These are phyloP conservation scores for Clepsis dumicolana DNA, from an alignment of 2,888 invertebrate species.

Conservation along the genomic window DNA sequence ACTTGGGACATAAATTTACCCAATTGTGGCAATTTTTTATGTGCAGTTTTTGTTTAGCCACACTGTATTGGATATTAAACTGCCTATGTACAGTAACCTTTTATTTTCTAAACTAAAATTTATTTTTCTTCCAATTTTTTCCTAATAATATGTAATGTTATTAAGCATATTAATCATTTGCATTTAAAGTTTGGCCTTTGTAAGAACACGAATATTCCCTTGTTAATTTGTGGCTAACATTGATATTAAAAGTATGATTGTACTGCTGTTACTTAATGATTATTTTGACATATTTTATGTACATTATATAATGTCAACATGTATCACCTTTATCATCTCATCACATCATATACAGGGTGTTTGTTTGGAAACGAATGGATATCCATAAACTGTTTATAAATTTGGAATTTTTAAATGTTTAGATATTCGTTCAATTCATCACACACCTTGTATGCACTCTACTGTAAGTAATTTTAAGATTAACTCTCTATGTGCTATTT, in stretches of 20 bases:
- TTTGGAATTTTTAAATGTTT: not conserved
- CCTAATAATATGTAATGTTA: not conserved
- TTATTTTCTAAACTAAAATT: not conserved
- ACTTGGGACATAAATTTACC: no score
- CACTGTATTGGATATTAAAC: slow-evolving; percentile 5
- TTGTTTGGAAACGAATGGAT: not conserved
- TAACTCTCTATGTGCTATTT: not conserved
- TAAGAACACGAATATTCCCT: slow-evolving; percentile 13
- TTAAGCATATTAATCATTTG: not conserved
- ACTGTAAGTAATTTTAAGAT: slow-evolving; percentile 19
- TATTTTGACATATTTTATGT: slow-evolving; percentile 21
- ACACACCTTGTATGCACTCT: slow-evolving; percentile 7
- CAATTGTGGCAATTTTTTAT: not conserved
- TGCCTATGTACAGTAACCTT: slow-evolving; percentile 7
- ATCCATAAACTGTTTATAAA: not conserved
- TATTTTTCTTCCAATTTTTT: not conserved
- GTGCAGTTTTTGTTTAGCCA: not conserved
- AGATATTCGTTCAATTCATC: not conserved
- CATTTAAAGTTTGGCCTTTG: slow-evolving; percentile 7
- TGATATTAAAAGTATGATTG: slow-evolving; percentile 27
- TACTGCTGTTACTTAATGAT: slow-evolving; percentile 33
- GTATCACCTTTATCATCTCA: slow-evolving; percentile 17
- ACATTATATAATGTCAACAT: slow-evolving; percentile 2
- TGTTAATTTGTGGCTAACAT: slow-evolving; percentile 24
- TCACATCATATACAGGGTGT: not conserved